These are phyloP conservation scores for Ectropis crepuscularia DNA, from an alignment of 2,888 invertebrate species.

Conservation along the genomic window DNA sequence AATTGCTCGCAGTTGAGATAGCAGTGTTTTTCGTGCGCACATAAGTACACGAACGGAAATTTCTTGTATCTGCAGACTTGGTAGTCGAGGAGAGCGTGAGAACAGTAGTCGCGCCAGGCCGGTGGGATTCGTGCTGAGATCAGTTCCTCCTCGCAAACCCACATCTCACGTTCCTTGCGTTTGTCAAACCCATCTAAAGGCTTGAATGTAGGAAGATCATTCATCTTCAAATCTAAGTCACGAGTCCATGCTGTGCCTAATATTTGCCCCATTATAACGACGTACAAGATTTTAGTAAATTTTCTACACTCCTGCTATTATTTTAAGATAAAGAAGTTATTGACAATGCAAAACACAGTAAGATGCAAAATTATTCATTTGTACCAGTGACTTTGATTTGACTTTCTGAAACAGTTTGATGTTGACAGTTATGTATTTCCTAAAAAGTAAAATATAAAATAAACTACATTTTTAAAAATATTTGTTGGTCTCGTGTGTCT, in stretches of 20 bases:
- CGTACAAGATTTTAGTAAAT: no score
- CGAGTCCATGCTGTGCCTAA: constrained; percentile 54
- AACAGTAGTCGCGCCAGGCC: constrained; percentile 92
- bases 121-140: constrained; percentile 88
- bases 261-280: constrained; percentile 57
- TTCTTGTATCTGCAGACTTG: constrained; percentile 88
- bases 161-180: constrained; percentile 89
- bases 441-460: no score
- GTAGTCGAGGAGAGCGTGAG: constrained; percentile 88
- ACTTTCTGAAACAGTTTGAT: no score
- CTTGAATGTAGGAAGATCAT: constrained; percentile 87
- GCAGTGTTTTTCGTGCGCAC: constrained; percentile 89
- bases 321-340: no score
- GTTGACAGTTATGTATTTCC: no score
- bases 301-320: no score
- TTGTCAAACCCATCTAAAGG: constrained; percentile 88
- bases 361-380: no score
- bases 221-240: constrained; percentile 60
- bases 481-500: no score
- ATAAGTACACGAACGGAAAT: constrained; percentile 88
- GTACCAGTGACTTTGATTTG: no score
- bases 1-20: constrained; percentile 90
- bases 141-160: constrained; percentile 89
- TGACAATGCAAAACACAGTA: no score
- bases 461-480: no score